phyloP scores from a whole-genome alignment of 1,140 invertebrate species.

The Halesus radiatus region DNA sequence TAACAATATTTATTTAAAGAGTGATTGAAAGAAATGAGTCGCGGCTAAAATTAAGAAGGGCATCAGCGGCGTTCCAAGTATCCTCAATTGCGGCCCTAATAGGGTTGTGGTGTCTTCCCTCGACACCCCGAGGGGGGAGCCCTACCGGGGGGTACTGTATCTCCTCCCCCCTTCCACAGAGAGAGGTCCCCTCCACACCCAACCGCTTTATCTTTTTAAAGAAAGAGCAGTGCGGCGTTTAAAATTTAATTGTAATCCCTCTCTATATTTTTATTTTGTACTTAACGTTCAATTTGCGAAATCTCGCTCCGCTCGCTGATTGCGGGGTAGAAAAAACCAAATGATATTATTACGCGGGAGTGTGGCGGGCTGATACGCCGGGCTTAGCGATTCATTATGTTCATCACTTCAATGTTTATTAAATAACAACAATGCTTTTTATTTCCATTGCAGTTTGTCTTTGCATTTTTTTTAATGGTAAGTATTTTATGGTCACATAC shows the following conservation, averaged over 20 bases:
- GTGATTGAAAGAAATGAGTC: slow-evolving; percentile 27
- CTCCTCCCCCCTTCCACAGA: background rate
- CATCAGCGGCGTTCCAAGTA: slow-evolving; percentile 20
- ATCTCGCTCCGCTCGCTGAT: slow-evolving; percentile 37
- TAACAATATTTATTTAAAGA: too few species aligned
- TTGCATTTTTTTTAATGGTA: too few species aligned
- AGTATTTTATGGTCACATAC: too few species aligned
- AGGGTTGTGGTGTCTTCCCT: background rate
- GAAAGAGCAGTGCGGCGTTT: slow-evolving; percentile 50
- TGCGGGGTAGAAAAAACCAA: slow-evolving; percentile 42
- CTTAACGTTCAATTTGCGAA: slow-evolving; percentile 54
- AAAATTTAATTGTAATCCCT: slow-evolving; percentile 59
- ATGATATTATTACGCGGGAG: slow-evolving; percentile 43
- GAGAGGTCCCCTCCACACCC: slow-evolving; percentile 17
- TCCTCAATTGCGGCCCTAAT: slow-evolving; percentile 40
- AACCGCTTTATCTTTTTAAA: slow-evolving; percentile 50
- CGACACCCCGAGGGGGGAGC: slow-evolving; percentile 6
- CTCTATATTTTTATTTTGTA: slow-evolving; percentile 58
- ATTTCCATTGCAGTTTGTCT: too few species aligned
- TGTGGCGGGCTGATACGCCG: slow-evolving; percentile 40
- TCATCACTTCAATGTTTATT: background rate
- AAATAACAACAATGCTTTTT: too few species aligned
- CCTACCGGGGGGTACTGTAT: slow-evolving; percentile 8
- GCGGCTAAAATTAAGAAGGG: slow-evolving; percentile 49
- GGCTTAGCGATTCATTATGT: background rate